Conservation (phyloP, 2,797 vertebrate species). For the Serranus cabrilla region DNA sequence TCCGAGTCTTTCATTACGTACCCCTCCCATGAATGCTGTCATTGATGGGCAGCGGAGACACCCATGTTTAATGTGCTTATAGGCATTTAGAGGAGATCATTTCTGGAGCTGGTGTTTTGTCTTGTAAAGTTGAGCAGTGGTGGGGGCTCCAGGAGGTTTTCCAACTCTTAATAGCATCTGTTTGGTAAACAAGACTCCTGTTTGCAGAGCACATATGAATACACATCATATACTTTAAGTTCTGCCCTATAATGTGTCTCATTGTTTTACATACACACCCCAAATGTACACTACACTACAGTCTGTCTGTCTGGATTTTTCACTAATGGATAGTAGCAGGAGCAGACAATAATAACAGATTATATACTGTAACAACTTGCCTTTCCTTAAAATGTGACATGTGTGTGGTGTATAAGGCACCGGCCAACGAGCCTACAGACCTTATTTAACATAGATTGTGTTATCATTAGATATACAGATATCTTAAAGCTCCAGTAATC, state of each 20-base stretch:
- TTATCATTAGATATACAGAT: neutral
- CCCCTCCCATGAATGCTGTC: constrained; percentile 77
- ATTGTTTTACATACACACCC: constrained; percentile 18
- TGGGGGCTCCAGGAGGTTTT: constrained; percentile 53
- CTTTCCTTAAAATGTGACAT: neutral
- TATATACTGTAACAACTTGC: neutral
- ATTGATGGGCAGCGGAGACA: constrained; percentile 80
- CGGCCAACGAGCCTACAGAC: neutral
- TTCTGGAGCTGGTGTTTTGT: constrained; percentile 77
- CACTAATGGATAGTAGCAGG: neutral
- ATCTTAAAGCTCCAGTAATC: neutral
- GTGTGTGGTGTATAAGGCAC: neutral
- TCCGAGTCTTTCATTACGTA: constrained; percentile 79
- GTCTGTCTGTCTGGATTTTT: constrained; percentile 17
- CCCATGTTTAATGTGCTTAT: constrained; percentile 84
- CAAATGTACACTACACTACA: constrained; percentile 2
- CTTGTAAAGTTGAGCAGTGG: constrained; percentile 67
- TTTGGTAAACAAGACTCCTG: constrained; percentile 65
- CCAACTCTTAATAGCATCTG: constrained; percentile 68
- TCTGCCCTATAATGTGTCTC: constrained; percentile 26
- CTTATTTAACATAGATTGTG: neutral
- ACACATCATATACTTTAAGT: constrained; percentile 35
- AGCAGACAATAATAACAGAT: neutral
- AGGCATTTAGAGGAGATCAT: constrained; percentile 79
- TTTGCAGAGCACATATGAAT: constrained; percentile 47